Evolutionary conservation across 2,888 invertebrate genomes (phyloP).

Genomic region (Coelinius sp.): DNA sequence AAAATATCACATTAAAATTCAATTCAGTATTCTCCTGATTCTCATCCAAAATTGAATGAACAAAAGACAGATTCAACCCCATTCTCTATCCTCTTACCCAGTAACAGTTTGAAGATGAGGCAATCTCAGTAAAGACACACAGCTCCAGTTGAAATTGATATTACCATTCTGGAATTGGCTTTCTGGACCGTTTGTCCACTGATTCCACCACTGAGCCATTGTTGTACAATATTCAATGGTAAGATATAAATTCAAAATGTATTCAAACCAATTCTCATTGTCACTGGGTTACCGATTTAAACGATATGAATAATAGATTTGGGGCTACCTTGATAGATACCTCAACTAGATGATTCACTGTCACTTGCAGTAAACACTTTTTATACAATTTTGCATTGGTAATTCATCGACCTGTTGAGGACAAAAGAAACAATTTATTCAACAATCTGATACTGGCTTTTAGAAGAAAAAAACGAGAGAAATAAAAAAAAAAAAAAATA

Average conservation of each 20-base stretch:
- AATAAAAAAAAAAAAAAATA: neutral
- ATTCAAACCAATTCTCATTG: constrained; percentile 60
- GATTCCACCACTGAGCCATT: constrained; percentile 29
- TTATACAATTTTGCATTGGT: constrained; percentile 25
- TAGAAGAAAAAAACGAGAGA: neutral
- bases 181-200: constrained; percentile 36
- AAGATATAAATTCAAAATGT: constrained; percentile 65
- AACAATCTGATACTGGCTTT: neutral
- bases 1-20: constrained; percentile 6
- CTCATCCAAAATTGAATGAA: constrained; percentile 23
- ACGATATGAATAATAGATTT: constrained; percentile 32
- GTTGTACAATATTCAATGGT: constrained; percentile 36
- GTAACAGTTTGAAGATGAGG: constrained; percentile 29
- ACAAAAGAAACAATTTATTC: neutral
- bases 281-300: constrained; percentile 53
- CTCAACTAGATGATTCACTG: neutral
- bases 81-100: neutral
- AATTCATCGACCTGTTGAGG: neutral
- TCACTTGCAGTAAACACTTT: constrained; percentile 7
- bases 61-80: neutral
- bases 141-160: constrained; percentile 64
- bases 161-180: constrained; percentile 53
- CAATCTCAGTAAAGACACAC: constrained; percentile 49
- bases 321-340: constrained; percentile 5
- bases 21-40: neutral